Base-by-base conservation (phyloP, 2,888 invertebrate species). In the Heliconius ethilla region DNA sequence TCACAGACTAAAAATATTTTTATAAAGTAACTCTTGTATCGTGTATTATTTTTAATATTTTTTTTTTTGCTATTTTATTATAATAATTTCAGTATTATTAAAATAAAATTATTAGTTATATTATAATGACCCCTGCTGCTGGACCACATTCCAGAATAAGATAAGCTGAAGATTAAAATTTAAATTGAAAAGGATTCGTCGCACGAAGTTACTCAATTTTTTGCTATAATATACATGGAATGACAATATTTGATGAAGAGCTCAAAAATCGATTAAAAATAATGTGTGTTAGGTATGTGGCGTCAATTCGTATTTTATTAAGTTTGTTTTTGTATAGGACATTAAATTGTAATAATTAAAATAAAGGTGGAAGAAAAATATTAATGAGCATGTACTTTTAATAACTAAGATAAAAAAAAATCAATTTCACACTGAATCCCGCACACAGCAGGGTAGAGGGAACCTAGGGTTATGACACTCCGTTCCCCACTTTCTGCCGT, bases 91-190 rank as follows among this genome's bases (percentile, higher is more conserved):
- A 22, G n/a, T 27, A 65, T 67, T 67, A 67, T 11, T 37, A 37
- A 67, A 67, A 67, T 37, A 37, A 67, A n/a, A n/a, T 67, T 6
- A 25, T 69, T 69, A 25, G 37, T 10, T 69, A 67, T 67, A 37
- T 10, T 67, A 40, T 69, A 37, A n/a, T 69, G 40, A 37, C 25
- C 2, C 6, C 1, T 2, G n/a, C 2, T 40, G 3, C 22, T 45
- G 6, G 9, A 25, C 40, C 9, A 40, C 69, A 69, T 40, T 40
- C 40, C 69, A 69, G n/a, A 40, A 37, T 40, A 40, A n/a, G 37
- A 67, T 69, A 45, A 69, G 11, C 18, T 45, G 67, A 40, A 69
- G n/a, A 69, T 69, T 40, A 45, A 6, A 69, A 45, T 40, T 40
- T 45, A 69, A 45, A 69, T 69, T 45, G 40, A 15, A 69, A 69